Conservation (phyloP, 2,888 invertebrate genomes). For the Philhelius pedissequus region DNA sequence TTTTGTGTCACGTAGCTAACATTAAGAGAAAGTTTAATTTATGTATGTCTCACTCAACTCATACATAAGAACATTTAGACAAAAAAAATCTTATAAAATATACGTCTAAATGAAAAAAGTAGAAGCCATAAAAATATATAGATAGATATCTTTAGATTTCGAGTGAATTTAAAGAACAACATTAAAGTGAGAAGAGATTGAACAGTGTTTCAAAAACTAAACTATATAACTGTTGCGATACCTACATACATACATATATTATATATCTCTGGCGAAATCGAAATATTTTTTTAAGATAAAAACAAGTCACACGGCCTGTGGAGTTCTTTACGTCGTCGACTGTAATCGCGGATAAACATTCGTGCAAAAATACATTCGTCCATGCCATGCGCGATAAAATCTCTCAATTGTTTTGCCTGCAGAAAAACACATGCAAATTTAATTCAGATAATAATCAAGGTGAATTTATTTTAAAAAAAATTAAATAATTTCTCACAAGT, state of each 20-base stretch:
- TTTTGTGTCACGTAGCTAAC: slow-evolving; percentile 53
- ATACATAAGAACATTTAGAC: slow-evolving; percentile 12
- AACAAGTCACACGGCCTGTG: slow-evolving; percentile 73
- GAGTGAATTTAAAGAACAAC: slow-evolving; percentile 1
- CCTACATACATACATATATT: not conserved
- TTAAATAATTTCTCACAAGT: slow-evolving; percentile 32
- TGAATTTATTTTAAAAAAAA: slow-evolving; percentile 70
- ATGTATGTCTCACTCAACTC: slow-evolving; percentile 30
- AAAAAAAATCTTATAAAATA: not conserved
- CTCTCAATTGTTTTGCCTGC: slow-evolving; percentile 79
- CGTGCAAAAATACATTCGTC: slow-evolving; percentile 77
- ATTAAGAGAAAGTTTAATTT: slow-evolving; percentile 29
- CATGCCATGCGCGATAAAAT: slow-evolving; percentile 80
- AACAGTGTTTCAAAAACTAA: not conserved
- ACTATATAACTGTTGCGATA: not conserved
- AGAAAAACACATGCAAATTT: slow-evolving; percentile 78
- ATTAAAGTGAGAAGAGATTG: not conserved
- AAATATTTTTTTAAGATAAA: slow-evolving; percentile 47
- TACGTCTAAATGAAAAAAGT: not conserved
- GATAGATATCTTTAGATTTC: not conserved
- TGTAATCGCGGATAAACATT: slow-evolving; percentile 75
- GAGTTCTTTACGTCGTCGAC: slow-evolving; percentile 72
- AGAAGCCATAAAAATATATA: not conserved
- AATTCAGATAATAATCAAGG: slow-evolving; percentile 78
- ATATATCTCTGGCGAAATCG: not conserved